Evolutionary conservation across 2,888 invertebrate species (phyloP).

Genomic region (Hesperia comma): DNA sequence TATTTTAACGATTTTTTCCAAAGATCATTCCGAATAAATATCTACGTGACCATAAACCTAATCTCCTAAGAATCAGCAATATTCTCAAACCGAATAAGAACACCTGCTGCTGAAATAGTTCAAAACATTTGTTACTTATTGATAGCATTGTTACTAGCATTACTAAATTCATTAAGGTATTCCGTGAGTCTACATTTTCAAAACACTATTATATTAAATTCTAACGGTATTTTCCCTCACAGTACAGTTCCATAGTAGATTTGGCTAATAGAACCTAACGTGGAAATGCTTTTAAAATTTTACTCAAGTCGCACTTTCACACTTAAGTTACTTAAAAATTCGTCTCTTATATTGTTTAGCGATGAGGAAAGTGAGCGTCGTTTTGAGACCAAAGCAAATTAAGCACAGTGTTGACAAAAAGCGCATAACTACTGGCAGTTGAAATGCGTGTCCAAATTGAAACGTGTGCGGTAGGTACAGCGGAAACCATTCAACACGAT

Average conservation of each 20-base stretch:
- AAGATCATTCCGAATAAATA: too few relatives aligned
- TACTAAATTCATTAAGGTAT: too few relatives aligned
- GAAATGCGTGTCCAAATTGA: conserved; percentile 65
- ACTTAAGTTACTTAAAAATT: conserved; percentile 2
- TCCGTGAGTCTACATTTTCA: too few relatives aligned
- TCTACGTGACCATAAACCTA: too few relatives aligned
- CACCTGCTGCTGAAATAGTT: too few relatives aligned
- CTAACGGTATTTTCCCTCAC: too few relatives aligned
- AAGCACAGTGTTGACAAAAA: conserved; percentile 76
- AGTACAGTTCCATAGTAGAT: neutral
- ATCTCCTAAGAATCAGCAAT: too few relatives aligned
- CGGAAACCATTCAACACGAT: conserved; percentile 65
- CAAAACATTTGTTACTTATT: too few relatives aligned
- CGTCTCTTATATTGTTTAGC: conserved; percentile 41
- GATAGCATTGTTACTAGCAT: too few relatives aligned
- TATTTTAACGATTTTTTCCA: too few relatives aligned
- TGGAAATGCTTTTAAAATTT: neutral
- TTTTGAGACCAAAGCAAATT: conserved; percentile 66
- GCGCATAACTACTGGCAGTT: conserved; percentile 47
- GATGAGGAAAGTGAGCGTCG: conserved; percentile 46
- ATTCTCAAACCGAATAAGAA: too few relatives aligned
- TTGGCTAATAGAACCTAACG: neutral
- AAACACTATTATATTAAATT: too few relatives aligned
- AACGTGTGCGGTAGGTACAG: conserved; percentile 72
- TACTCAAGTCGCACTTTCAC: conserved; percentile 22